Conservation (phyloP, 2,797 vertebrate genomes). For the Philypnodon macrostomus region DNA sequence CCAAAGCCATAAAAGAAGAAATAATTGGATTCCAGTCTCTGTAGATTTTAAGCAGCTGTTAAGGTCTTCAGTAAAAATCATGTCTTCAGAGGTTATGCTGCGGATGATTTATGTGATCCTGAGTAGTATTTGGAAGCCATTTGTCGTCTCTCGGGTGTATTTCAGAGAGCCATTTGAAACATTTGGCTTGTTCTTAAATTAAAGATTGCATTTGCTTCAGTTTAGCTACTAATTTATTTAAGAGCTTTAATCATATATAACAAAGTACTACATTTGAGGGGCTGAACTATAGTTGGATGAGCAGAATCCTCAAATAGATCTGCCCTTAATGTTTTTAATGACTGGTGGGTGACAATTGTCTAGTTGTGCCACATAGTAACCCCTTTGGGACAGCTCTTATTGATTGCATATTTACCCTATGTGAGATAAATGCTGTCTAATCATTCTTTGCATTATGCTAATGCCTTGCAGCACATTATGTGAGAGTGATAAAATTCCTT, state of each 20-base stretch:
- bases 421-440: slow-evolving; percentile 66
- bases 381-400: slow-evolving; percentile 40
- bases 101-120: slow-evolving; percentile 15
- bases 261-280: background rate
- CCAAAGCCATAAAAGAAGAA: slow-evolving; percentile 10
- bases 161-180: slow-evolving; percentile 15
- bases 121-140: slow-evolving; percentile 10
- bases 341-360: slow-evolving; percentile 2
- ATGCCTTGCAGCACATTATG: slow-evolving; percentile 64
- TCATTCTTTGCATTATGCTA: slow-evolving; percentile 67
- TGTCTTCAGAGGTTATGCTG: slow-evolving; percentile 9
- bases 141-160: slow-evolving; percentile 8
- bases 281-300: background rate
- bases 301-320: background rate
- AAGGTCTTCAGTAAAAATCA: slow-evolving; percentile 10
- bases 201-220: slow-evolving; percentile 15
- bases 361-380: slow-evolving; percentile 4
- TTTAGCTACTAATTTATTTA: slow-evolving; percentile 19
- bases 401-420: slow-evolving; percentile 59
- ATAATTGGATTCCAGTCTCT: background rate
- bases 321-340: slow-evolving; percentile 1
- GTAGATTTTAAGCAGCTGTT: slow-evolving; percentile 24
- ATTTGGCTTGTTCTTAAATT: slow-evolving; percentile 24
- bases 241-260: slow-evolving; percentile 16
- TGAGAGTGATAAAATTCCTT: slow-evolving; percentile 66